phyloP scores from a whole-genome alignment of 2,113 vertebrate genomes.

The Plectropomus leopardus region DNA sequence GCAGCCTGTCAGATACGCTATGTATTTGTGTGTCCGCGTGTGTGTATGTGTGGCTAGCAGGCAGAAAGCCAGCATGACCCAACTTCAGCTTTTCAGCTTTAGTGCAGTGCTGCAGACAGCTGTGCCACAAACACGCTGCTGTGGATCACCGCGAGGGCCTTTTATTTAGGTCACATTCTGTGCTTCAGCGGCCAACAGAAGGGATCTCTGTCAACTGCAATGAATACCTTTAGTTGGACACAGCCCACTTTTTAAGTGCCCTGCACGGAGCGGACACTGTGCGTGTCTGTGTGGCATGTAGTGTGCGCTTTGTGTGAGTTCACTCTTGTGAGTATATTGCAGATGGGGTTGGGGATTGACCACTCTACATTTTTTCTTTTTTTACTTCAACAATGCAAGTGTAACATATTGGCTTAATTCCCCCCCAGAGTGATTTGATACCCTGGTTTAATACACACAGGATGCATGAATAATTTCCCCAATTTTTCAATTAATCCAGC shows the following conservation, averaged over 20 bases:
- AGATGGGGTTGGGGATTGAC: conserved; percentile 13
- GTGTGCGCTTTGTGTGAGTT: conserved; percentile 28
- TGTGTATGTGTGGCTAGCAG: conserved; percentile 56
- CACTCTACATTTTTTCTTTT: conserved; percentile 22
- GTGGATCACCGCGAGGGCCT: conserved; percentile 74
- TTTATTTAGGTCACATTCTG: conserved; percentile 83
- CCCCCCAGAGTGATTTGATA: conserved; percentile 44
- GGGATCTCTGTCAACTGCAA: conserved; percentile 73
- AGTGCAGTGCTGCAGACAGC: conserved; percentile 76
- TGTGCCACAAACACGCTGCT: conserved; percentile 76
- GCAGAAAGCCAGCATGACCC: conserved; percentile 72
- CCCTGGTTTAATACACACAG: conserved; percentile 31
- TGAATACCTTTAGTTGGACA: conserved; percentile 77
- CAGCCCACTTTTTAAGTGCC: conserved; percentile 63
- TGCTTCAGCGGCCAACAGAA: conserved; percentile 75
- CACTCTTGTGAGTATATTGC: conserved; percentile 16
- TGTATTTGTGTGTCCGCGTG: conserved; percentile 37
- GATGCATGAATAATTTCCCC: conserved; percentile 53
- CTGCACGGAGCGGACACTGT: conserved; percentile 50
- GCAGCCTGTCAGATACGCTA: conserved; percentile 55
- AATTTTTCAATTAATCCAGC: conserved; percentile 56
- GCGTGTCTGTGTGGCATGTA: conserved; percentile 17
- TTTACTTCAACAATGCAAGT: conserved; percentile 24
- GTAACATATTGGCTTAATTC: conserved; percentile 49
- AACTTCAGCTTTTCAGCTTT: conserved; percentile 76